Conservation (phyloP, 2,113 vertebrate genomes). For the Chionodraco myersi region DNA sequence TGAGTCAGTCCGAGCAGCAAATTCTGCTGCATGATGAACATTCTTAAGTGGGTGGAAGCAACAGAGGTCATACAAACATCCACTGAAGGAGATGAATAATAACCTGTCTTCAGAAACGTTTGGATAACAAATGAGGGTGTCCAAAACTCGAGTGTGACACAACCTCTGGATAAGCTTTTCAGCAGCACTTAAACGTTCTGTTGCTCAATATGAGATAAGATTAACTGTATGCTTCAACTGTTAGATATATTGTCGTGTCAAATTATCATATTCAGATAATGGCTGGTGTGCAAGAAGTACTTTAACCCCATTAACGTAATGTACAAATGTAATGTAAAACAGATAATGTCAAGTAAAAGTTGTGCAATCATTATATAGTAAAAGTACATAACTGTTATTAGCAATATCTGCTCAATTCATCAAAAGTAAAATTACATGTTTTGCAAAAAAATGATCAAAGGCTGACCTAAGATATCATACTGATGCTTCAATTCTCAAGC, state of each 20-base stretch:
- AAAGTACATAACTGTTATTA: too few relatives aligned
- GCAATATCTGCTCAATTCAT: too few relatives aligned
- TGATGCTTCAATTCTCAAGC: not conserved
- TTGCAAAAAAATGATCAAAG: not conserved
- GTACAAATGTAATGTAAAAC: too few relatives aligned
- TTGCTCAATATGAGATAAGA: conserved; percentile 71
- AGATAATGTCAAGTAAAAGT: not conserved
- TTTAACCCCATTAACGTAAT: not conserved
- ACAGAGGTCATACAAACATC: conserved; percentile 27
- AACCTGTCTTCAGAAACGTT: conserved; percentile 31
- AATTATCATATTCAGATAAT: not conserved
- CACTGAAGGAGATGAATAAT: conserved; percentile 43
- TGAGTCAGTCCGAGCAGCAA: conserved; percentile 15
- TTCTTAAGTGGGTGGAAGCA: conserved; percentile 46
- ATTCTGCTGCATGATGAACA: conserved; percentile 43
- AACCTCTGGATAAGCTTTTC: conserved; percentile 38
- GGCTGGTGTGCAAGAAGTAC: not conserved
- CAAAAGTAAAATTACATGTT: not conserved
- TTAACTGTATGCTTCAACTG: conserved; percentile 5
- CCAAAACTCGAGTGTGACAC: conserved; percentile 9
- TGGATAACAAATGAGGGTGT: conserved; percentile 39
- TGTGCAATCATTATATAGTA: not conserved
- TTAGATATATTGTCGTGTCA: conserved; percentile 34
- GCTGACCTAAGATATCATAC: too few relatives aligned
- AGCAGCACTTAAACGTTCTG: conserved; percentile 19